Evolutionary conservation across 2,888 invertebrate genomes (phyloP).

Genomic region (Ligdia adustata): DNA sequence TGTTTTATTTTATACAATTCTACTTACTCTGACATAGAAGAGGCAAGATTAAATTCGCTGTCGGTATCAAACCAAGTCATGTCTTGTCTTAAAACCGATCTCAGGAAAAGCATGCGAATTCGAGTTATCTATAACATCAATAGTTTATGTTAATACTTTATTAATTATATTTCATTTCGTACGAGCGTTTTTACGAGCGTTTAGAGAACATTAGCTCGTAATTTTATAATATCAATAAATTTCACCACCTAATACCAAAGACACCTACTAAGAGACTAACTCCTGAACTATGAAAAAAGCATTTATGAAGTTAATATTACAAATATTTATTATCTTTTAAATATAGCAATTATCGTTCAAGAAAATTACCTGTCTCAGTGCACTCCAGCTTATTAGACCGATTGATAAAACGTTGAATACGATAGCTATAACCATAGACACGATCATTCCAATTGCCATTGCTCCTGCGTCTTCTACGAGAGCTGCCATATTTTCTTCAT

Average conservation of each 20-base stretch:
- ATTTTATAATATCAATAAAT: no score
- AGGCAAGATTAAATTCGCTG: constrained; percentile 87
- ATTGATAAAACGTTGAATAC: constrained; percentile 75
- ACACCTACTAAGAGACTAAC: no score
- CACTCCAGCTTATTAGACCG: constrained; percentile 83
- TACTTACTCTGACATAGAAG: constrained; percentile 89
- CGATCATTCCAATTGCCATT: constrained; percentile 77
- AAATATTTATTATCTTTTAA: no score
- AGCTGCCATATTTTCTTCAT: constrained; percentile 78
- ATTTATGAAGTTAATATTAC: no score
- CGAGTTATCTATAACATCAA: constrained; percentile 82
- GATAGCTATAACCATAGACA: constrained; percentile 60
- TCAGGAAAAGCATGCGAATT: constrained; percentile 85
- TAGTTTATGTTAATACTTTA: no score
- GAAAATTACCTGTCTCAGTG: constrained; percentile 75
- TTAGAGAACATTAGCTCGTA: no score
- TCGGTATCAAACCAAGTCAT: constrained; percentile 90
- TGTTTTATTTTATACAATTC: no score
- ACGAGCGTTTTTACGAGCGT: no score
- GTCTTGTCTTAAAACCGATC: constrained; percentile 87
- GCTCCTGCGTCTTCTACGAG: constrained; percentile 81
- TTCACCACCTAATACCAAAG: no score
- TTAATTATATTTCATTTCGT: no score
- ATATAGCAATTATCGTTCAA: no score
- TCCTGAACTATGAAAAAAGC: no score